Conservation (phyloP, 2,888 invertebrate species). For the Diarsia mendica region DNA sequence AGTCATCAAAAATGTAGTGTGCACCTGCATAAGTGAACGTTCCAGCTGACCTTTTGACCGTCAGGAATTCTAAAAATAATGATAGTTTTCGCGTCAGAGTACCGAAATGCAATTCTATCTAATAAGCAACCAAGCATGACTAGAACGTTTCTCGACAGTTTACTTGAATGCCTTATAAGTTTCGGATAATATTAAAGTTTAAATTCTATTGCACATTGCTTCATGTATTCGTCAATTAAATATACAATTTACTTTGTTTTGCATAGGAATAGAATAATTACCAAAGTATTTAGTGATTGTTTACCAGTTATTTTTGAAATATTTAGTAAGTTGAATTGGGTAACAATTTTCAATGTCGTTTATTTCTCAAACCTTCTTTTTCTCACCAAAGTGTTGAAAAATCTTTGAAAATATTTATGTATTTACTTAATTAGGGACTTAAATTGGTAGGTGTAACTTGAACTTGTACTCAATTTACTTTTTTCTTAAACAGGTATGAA, state of each 20-base stretch:
- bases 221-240: slow-evolving; percentile 37
- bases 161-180: slow-evolving; percentile 6
- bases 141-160: slow-evolving; percentile 17
- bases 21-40: slow-evolving; percentile 27
- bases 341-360: slow-evolving; percentile 11
- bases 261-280: slow-evolving; percentile 31
- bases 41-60: slow-evolving; percentile 39
- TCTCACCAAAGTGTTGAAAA: neutral
- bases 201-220: slow-evolving; percentile 15
- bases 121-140: slow-evolving; percentile 36
- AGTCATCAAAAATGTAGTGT: slow-evolving; percentile 17
- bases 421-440: neutral
- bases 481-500: slow-evolving; percentile 78
- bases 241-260: slow-evolving; percentile 32
- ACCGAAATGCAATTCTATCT: slow-evolving; percentile 45
- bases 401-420: neutral
- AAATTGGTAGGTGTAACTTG: neutral
- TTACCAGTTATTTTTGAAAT: slow-evolving; percentile 24
- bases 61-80: slow-evolving; percentile 40
- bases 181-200: slow-evolving; percentile 1
- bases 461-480: neutral
- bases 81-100: slow-evolving; percentile 49
- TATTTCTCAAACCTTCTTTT: neutral
- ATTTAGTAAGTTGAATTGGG: slow-evolving; percentile 13
- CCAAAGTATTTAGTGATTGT: slow-evolving; percentile 9